phyloP scores from a whole-genome alignment of 2,888 invertebrate genomes.

The Heliconius cydno region DNA sequence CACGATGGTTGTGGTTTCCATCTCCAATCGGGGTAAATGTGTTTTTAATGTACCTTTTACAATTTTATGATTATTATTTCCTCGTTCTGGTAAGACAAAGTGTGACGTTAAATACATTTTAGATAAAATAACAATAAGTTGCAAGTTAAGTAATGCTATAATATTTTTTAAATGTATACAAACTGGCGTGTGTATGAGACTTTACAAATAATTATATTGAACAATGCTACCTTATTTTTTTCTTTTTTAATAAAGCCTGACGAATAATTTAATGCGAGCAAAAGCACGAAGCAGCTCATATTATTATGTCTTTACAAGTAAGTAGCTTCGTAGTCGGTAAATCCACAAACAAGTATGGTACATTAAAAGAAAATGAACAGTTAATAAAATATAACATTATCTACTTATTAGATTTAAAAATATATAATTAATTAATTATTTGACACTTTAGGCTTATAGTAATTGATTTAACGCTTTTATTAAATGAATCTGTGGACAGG shows the following conservation, averaged over 20 bases:
- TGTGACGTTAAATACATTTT: not conserved
- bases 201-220: slow-evolving; percentile 15
- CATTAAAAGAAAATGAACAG: too few relatives aligned
- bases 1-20: not conserved
- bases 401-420: too few relatives aligned
- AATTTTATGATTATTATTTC: not conserved
- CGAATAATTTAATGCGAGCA: slow-evolving; percentile 63
- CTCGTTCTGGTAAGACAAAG: not conserved
- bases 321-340: not conserved
- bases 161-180: not conserved
- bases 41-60: too few relatives aligned
- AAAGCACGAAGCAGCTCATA: slow-evolving; percentile 57
- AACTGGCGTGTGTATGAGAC: not conserved
- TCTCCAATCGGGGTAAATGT: not conserved
- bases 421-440: too few relatives aligned
- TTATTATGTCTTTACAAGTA: slow-evolving; percentile 1
- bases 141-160: not conserved
- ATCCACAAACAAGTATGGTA: too few relatives aligned
- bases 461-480: too few relatives aligned
- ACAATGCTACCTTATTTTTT: slow-evolving; percentile 32
- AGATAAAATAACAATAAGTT: not conserved
- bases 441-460: too few relatives aligned
- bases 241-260: slow-evolving; percentile 57
- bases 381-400: too few relatives aligned
- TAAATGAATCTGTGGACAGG: too few relatives aligned